Conservation (phyloP, 2,888 invertebrate genomes). For the Drosophila mettleri region DNA sequence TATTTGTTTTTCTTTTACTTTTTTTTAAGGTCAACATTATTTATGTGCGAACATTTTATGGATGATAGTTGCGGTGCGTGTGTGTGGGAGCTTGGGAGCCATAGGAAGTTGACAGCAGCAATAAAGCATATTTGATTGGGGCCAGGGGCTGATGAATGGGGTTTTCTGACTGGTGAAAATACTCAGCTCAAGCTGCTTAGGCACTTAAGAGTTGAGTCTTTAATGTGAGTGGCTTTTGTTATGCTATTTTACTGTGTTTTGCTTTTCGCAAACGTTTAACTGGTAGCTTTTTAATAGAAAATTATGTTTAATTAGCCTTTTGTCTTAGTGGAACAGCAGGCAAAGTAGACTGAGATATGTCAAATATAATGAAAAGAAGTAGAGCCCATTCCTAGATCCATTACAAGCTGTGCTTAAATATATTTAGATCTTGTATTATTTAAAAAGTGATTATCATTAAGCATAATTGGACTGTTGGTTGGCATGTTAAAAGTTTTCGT, state of each 20-base stretch:
- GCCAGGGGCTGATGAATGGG: conserved; percentile 9
- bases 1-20: conserved; percentile 12
- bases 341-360: neutral
- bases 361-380: neutral
- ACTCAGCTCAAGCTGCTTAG: neutral
- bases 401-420: no score
- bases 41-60: conserved; percentile 67
- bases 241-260: neutral
- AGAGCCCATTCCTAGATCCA: no score
- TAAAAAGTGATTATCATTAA: conserved; percentile 13
- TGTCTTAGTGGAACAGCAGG: neutral
- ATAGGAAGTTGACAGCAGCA: conserved; percentile 12
- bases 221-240: neutral
- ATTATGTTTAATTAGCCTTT: neutral
- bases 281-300: neutral
- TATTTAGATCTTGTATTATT: neutral
- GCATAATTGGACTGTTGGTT: conserved; percentile 8
- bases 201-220: neutral
- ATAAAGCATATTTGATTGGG: conserved; percentile 23
- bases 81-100: conserved; percentile 18
- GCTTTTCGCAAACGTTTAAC: neutral
- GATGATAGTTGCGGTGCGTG: conserved; percentile 16
- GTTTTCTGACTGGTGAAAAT: conserved; percentile 13
- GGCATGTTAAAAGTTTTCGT: conserved; percentile 1
- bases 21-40: conserved; percentile 73